These are phyloP conservation scores for Limanda limanda DNA, from an alignment of 2,113 vertebrate genomes.

Conservation along the genomic window DNA sequence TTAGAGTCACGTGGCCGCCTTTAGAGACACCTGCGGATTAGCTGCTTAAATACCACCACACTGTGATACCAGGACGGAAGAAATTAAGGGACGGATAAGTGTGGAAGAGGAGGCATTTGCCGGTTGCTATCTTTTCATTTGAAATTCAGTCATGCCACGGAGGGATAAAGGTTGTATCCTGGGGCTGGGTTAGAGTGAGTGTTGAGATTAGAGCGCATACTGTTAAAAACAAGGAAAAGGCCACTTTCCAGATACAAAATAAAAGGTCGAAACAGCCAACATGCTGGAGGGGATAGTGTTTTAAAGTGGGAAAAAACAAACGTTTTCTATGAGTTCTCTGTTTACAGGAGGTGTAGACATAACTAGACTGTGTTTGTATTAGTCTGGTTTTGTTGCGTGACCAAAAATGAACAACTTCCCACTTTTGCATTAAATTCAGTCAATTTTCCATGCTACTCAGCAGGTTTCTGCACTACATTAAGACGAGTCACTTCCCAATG, in stretches of 20 bases:
- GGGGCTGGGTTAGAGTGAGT: background rate
- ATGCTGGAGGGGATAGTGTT: background rate
- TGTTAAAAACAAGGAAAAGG: conserved; percentile 2
- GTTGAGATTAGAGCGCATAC: conserved; percentile 19
- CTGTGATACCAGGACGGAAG: conserved; percentile 37
- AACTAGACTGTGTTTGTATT: conserved; percentile 10
- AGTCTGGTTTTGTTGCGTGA: background rate
- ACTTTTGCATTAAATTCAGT: conserved; percentile 8
- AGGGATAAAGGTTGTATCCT: conserved; percentile 21
- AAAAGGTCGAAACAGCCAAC: conserved; percentile 6
- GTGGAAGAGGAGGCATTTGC: conserved; percentile 3
- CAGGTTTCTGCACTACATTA: conserved; percentile 35
- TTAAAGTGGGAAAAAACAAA: background rate
- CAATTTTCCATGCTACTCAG: conserved; percentile 25
- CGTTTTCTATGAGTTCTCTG: background rate
- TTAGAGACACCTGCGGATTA: conserved; percentile 27
- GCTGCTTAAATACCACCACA: conserved; percentile 65
- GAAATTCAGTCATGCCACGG: conserved; percentile 2
- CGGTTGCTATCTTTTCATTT: conserved; percentile 15
- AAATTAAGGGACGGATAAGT: conserved; percentile 19
- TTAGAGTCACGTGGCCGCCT: conserved; percentile 47
- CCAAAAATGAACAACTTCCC: background rate
- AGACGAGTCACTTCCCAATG: conserved; percentile 42
- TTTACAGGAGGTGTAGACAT: background rate
- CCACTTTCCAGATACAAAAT: conserved; percentile 12